Percentiles rank a stretch among this genome's conserved stretches.
Conservation (phyloP, 2,113 vertebrate genomes). For the Sylvietta virens region DNA sequence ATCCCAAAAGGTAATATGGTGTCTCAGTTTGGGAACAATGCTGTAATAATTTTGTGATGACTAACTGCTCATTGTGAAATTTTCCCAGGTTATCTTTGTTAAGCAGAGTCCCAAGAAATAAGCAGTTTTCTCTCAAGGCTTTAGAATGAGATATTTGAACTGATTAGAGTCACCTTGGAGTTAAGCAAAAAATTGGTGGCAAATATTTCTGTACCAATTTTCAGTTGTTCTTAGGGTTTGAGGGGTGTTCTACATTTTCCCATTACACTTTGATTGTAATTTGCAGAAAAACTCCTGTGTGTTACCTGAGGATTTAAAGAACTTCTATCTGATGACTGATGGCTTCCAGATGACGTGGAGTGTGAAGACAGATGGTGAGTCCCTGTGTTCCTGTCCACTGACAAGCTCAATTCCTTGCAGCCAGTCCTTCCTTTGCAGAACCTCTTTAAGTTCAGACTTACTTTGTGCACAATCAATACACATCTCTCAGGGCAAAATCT, state of each 20-base stretch:
- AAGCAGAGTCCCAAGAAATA: neutral
- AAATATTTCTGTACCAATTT: neutral
- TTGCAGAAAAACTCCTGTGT: constrained; percentile 87
- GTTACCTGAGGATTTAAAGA: constrained; percentile 91
- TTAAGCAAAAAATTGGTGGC: neutral
- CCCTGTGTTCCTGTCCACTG: neutral
- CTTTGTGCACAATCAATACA: neutral
- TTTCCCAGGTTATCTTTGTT: neutral
- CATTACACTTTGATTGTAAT: neutral
- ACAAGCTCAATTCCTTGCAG: neutral
- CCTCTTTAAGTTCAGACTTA: neutral
- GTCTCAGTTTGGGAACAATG: neutral
- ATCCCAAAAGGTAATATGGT: neutral
- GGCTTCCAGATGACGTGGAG: constrained; percentile 93
- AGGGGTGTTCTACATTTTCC: neutral
- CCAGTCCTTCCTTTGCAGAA: neutral
- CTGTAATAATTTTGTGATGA: neutral
- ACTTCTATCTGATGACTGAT: constrained; percentile 93
- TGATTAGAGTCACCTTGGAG: neutral
- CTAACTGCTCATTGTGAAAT: neutral
- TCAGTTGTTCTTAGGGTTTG: neutral
- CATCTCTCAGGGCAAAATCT: neutral
- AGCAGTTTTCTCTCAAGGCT: neutral
- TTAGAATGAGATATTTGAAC: neutral
- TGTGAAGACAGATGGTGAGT: constrained; percentile 87